A percentile compares a stretch with the other conserved stretches of the same genome.
Evolutionary conservation across 2,797 vertebrate species (phyloP).

Genomic region (Squalus acanthias): DNA sequence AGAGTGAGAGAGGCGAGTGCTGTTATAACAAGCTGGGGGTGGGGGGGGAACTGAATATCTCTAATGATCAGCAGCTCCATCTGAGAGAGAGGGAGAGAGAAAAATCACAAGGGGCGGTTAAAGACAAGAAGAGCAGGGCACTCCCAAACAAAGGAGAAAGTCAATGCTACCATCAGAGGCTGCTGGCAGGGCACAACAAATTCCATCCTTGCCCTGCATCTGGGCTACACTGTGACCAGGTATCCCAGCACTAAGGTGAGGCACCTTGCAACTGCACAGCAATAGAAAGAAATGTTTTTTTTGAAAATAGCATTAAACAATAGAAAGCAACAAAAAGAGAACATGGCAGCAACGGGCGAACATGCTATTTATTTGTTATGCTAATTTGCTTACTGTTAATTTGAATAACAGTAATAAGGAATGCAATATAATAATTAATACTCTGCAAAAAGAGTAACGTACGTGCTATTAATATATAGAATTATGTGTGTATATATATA

Average conservation of each 20-base stretch:
- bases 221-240: slow-evolving; percentile 8
- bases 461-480: not conserved
- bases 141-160: slow-evolving; percentile 26
- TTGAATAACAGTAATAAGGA: not conserved
- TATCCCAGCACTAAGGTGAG: slow-evolving; percentile 15
- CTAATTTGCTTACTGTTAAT: not conserved
- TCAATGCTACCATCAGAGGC: slow-evolving; percentile 16
- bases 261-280: not conserved
- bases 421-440: not conserved
- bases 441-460: not conserved
- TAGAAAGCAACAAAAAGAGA: not conserved
- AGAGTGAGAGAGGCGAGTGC: not conserved
- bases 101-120: not conserved
- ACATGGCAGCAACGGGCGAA: not conserved
- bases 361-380: not conserved
- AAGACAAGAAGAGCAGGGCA: not conserved
- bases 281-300: not conserved
- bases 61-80: not conserved
- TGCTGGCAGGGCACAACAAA: not conserved
- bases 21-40: not conserved
- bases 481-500: not conserved
- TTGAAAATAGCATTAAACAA: not conserved
- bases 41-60: not conserved
- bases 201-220: slow-evolving; percentile 14
- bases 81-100: not conserved